phyloP scores from a whole-genome alignment of 2,888 invertebrate genomes.

The Lasioglossum lativentre region DNA sequence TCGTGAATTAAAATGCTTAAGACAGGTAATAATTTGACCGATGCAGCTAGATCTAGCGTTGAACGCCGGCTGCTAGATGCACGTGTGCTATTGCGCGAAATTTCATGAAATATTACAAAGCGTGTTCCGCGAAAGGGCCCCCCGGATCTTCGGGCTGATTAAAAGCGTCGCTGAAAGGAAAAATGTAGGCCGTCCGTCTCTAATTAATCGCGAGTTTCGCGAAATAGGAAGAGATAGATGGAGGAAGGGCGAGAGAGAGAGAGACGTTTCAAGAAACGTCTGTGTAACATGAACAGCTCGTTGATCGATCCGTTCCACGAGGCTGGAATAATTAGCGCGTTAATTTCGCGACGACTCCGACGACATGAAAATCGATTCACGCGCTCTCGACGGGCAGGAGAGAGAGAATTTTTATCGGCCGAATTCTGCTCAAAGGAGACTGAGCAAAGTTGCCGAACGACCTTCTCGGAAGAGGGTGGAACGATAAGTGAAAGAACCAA shows the following conservation, averaged over 20 bases:
- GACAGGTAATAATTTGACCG: background rate
- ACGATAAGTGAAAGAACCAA: slow-evolving; percentile 16
- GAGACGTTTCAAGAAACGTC: background rate
- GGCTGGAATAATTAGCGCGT: background rate
- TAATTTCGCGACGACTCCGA: background rate
- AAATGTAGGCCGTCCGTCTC: slow-evolving; percentile 46
- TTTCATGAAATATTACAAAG: slow-evolving; percentile 32
- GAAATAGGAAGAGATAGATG: background rate
- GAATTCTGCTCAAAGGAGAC: background rate
- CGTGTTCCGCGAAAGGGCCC: background rate
- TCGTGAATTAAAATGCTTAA: background rate
- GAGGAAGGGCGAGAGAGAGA: slow-evolving; percentile 13
- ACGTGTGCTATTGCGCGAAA: slow-evolving; percentile 15
- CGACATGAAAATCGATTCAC: background rate
- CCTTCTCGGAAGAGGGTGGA: slow-evolving; percentile 1
- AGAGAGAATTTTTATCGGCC: background rate
- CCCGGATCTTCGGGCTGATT: slow-evolving; percentile 55
- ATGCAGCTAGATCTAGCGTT: background rate
- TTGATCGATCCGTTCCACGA: slow-evolving; percentile 34
- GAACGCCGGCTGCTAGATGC: background rate
- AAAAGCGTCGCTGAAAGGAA: slow-evolving; percentile 50
- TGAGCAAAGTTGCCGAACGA: background rate
- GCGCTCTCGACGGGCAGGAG: background rate
- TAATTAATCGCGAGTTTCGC: slow-evolving; percentile 59
- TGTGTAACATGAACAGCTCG: slow-evolving; percentile 20